phyloP scores from a whole-genome alignment of 1,140 invertebrate species.

The Spodoptera frugiperda region DNA sequence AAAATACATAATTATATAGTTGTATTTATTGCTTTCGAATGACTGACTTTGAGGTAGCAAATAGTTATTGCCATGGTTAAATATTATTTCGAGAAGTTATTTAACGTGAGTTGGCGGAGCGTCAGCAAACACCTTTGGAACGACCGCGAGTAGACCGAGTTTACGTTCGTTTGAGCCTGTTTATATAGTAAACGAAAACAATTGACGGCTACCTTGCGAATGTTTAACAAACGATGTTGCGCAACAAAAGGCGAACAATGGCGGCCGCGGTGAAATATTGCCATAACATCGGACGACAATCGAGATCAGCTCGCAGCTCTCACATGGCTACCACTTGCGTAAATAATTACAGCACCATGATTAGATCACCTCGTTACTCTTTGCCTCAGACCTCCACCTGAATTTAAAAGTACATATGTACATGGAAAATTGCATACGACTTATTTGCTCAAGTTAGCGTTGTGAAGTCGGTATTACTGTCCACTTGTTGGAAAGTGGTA shows the following conservation, averaged over 20 bases:
- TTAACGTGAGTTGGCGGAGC: background rate
- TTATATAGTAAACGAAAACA: slow-evolving; percentile 72
- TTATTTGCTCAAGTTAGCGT: background rate
- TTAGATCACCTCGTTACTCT: slow-evolving; percentile 18
- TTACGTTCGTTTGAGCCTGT: slow-evolving; percentile 54
- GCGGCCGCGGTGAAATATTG: slow-evolving; percentile 69
- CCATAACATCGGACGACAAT: slow-evolving; percentile 72
- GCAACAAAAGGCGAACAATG: slow-evolving; percentile 78
- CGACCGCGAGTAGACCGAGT: background rate
- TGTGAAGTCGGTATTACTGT: too few relatives aligned
- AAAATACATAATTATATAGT: background rate
- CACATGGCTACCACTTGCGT: slow-evolving; percentile 39
- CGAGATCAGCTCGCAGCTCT: slow-evolving; percentile 31
- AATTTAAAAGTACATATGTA: too few relatives aligned
- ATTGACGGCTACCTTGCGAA: slow-evolving; percentile 61
- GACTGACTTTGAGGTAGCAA: background rate
- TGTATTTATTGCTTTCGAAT: background rate
- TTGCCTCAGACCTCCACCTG: background rate
- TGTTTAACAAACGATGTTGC: slow-evolving; percentile 80
- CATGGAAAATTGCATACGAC: background rate
- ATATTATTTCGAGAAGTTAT: slow-evolving; percentile 13
- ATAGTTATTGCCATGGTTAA: background rate
- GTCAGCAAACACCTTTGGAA: slow-evolving; percentile 14
- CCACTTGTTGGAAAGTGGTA: too few relatives aligned
- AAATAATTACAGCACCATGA: slow-evolving; percentile 39